phyloP scores from a whole-genome alignment of 2,113 vertebrate species.

The Epinephelus lanceolatus region DNA sequence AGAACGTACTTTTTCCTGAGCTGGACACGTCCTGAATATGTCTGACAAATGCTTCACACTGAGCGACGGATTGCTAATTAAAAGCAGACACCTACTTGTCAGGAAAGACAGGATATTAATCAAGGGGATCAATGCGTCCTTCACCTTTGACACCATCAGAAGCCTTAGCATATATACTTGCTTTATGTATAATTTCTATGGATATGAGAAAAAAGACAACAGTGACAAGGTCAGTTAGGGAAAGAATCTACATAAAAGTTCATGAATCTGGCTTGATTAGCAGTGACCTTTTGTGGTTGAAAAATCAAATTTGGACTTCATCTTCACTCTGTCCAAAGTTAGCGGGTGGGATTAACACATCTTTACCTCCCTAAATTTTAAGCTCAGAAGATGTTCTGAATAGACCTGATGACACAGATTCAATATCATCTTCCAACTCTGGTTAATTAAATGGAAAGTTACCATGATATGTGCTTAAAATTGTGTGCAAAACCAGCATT shows the following conservation, averaged over 20 bases:
- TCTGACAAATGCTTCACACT: conserved; percentile 23
- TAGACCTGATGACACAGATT: conserved; percentile 39
- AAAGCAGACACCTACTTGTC: conserved; percentile 36
- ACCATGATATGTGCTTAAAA: conserved; percentile 62
- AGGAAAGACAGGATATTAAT: conserved; percentile 26
- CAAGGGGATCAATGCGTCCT: conserved; percentile 8
- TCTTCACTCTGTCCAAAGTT: background rate
- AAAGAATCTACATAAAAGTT: background rate
- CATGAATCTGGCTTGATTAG: conserved; percentile 5
- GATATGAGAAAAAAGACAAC: background rate
- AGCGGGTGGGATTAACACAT: background rate
- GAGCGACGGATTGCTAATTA: conserved; percentile 29
- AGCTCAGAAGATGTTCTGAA: conserved; percentile 8
- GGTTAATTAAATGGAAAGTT: conserved; percentile 59
- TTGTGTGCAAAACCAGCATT: conserved; percentile 58
- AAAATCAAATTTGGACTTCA: background rate
- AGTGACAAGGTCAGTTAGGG: background rate
- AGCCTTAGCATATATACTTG: background rate
- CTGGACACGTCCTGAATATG: conserved; percentile 20
- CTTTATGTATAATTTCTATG: background rate
- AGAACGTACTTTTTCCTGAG: conserved; percentile 6
- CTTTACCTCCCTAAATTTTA: background rate
- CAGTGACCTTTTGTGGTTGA: conserved; percentile 8
- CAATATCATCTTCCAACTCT: conserved; percentile 53
- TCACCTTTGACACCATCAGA: conserved; percentile 12